Conservation (phyloP, 2,113 vertebrate species). For the Ptychochromis oligacanthus region DNA sequence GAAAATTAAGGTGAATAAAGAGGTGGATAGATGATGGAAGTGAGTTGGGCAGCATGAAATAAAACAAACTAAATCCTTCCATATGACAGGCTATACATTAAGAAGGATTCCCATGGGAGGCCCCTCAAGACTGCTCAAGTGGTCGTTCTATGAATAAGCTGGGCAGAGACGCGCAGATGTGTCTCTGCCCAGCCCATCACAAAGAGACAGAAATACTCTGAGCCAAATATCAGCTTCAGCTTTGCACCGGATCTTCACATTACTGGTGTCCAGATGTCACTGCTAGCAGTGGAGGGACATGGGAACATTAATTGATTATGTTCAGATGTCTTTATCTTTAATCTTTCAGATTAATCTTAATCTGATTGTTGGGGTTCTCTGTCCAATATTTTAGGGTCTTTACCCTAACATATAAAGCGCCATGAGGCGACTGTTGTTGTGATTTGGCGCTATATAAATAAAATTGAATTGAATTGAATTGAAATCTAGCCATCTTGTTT, state of each 20-base stretch:
- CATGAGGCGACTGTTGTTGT: no score
- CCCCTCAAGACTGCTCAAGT: constrained; percentile 3
- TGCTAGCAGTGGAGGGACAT: background rate
- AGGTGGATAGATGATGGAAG: background rate
- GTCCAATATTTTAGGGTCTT: no score
- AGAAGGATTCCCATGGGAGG: background rate
- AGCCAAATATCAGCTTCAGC: constrained; percentile 59
- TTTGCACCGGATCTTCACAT: constrained; percentile 22
- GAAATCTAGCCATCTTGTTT: background rate
- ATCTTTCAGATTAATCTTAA: no score
- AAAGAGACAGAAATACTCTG: constrained; percentile 45
- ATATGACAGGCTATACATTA: background rate
- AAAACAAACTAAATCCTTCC: background rate
- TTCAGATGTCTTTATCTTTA: background rate
- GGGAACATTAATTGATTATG: background rate
- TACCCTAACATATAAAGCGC: no score
- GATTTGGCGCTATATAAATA: no score
- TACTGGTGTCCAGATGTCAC: constrained; percentile 63
- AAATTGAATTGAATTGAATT: no score
- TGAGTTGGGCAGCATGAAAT: background rate
- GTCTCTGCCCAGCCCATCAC: constrained; percentile 71
- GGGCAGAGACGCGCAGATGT: constrained; percentile 61
- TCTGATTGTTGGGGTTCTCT: no score
- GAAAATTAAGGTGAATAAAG: background rate
- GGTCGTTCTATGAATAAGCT: constrained; percentile 52